Conservation (phyloP, 2,888 invertebrate genomes). For the Drosophila mulleri region DNA sequence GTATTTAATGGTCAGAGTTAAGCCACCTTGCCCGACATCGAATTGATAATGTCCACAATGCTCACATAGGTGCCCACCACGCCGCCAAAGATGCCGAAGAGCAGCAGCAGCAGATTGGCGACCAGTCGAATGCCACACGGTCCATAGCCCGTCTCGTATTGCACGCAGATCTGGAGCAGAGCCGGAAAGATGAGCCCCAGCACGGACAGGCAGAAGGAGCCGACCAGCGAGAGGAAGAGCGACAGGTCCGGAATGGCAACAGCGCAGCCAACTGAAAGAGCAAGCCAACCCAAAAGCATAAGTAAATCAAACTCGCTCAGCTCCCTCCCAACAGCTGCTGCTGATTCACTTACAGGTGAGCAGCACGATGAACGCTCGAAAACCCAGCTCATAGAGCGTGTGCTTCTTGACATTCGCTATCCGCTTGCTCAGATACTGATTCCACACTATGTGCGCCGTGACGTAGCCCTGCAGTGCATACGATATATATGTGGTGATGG, state of each 20-base stretch:
- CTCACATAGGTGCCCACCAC: constrained; percentile 88
- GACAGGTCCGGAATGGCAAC: constrained; percentile 95
- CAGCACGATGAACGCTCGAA: constrained; percentile 90
- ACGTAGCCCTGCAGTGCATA: constrained; percentile 99
- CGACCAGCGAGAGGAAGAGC: constrained; percentile 96
- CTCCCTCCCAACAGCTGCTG: neutral
- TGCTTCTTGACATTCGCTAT: constrained; percentile 87
- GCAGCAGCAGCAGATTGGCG: constrained; percentile 89
- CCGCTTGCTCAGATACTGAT: constrained; percentile 87
- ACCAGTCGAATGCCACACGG: constrained; percentile 89
- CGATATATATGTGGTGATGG: constrained; percentile 95
- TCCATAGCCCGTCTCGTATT: constrained; percentile 89
- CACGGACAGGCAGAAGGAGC: constrained; percentile 95
- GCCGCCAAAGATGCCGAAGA: constrained; percentile 91
- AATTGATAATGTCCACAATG: constrained; percentile 79
- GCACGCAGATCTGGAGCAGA: constrained; percentile 92
- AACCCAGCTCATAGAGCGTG: constrained; percentile 89
- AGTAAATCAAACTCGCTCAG: neutral
- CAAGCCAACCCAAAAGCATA: neutral
- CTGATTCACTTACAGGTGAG: constrained; percentile 87
- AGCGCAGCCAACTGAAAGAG: constrained; percentile 87
- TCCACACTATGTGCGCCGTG: constrained; percentile 97
- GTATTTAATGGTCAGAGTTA: constrained; percentile 27
- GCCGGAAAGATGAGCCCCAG: constrained; percentile 97
- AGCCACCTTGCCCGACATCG: constrained; percentile 32